These are phyloP conservation scores for Gadopsis bispinosus DNA, from an alignment of 2,797 vertebrate genomes.

Conservation along the genomic window DNA sequence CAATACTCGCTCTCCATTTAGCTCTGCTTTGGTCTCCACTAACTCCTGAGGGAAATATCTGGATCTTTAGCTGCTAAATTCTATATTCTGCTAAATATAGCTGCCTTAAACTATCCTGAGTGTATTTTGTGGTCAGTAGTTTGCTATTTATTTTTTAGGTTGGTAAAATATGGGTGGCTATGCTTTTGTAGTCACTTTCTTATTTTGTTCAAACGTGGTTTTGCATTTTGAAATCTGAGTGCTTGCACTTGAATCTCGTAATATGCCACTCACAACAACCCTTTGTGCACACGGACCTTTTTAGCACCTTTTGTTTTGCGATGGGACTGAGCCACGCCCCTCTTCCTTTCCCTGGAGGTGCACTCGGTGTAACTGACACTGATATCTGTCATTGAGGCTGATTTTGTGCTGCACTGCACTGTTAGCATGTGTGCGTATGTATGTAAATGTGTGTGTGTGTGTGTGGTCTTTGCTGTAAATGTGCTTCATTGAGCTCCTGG, in stretches of 20 bases:
- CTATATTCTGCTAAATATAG: no score
- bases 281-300: no score
- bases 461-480: conserved; percentile 31
- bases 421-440: conserved; percentile 7
- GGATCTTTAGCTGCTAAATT: neutral
- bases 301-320: neutral
- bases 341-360: neutral
- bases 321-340: neutral
- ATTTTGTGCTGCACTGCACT: neutral
- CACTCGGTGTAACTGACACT: neutral
- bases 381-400: neutral
- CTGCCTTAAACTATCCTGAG: neutral
- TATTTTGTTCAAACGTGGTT: neutral
- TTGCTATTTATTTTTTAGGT: neutral
- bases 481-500: neutral
- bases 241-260: no score
- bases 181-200: no score
- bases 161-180: neutral
- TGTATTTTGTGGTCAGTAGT: neutral
- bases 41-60: neutral
- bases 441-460: conserved; percentile 56
- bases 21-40: neutral
- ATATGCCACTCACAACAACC: no score
- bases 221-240: no score
- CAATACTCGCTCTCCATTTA: neutral